Evolutionary conservation across 1,140 invertebrate species (phyloP).

Genomic region (Pteromalus puparum): DNA sequence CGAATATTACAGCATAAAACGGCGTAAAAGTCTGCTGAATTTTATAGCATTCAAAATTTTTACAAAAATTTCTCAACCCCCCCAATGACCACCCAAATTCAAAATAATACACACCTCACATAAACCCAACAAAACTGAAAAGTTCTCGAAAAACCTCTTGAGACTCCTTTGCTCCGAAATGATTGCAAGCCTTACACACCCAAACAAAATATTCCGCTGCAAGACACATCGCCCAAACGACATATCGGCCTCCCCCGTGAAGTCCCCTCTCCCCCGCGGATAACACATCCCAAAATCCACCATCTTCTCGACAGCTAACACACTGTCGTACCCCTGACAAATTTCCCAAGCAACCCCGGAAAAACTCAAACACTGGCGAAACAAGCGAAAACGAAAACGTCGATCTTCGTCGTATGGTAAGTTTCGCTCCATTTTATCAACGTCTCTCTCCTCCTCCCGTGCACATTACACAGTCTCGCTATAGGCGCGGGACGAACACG

Average conservation of each 20-base stretch:
- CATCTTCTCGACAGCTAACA: neutral
- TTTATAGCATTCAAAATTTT: no score
- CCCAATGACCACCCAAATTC: neutral
- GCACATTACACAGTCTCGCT: neutral
- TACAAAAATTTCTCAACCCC: no score
- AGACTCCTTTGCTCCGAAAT: no score
- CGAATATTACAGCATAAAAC: no score
- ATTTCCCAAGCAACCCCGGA: neutral
- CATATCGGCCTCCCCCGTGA: neutral
- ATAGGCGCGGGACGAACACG: neutral
- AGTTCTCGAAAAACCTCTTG: neutral
- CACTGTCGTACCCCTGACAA: neutral
- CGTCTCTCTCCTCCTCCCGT: neutral
- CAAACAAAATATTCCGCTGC: no score
- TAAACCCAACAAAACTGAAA: neutral
- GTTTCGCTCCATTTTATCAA: conserved; percentile 4
- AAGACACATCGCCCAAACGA: neutral
- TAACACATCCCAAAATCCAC: neutral
- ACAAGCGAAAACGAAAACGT: neutral
- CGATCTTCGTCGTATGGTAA: neutral
- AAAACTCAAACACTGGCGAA: neutral
- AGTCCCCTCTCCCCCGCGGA: neutral
- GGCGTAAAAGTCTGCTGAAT: no score
- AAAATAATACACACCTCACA: neutral
- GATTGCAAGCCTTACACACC: no score